Conservation (phyloP, 2,888 invertebrate genomes). For the Nomada ruficornis region DNA sequence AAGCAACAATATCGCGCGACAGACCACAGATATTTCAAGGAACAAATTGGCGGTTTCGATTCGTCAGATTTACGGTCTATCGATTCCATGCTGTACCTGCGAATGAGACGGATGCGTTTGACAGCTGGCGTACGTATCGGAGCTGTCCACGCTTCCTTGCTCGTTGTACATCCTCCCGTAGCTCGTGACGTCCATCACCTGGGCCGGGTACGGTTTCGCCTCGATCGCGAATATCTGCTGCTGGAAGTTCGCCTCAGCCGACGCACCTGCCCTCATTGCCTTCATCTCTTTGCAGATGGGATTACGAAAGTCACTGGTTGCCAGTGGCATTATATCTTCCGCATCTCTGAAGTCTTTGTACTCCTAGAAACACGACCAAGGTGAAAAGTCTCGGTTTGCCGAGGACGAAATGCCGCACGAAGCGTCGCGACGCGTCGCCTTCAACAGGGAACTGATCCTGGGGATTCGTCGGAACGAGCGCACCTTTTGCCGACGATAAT, state of each 20-base stretch:
- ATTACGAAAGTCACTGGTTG: constrained; percentile 93
- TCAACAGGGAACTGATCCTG: constrained; percentile 29
- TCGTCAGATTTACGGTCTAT: neutral
- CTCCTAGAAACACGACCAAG: constrained; percentile 87
- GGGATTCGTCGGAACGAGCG: neutral
- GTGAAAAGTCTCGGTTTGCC: constrained; percentile 58
- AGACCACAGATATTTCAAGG: no score
- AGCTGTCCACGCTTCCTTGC: constrained; percentile 88
- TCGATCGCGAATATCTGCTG: constrained; percentile 46
- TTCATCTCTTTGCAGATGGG: constrained; percentile 93
- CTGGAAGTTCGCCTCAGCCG: constrained; percentile 29
- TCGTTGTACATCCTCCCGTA: constrained; percentile 81
- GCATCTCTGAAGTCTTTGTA: constrained; percentile 96
- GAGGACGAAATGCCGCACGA: constrained; percentile 9
- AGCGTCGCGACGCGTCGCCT: constrained; percentile 37
- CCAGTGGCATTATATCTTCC: constrained; percentile 94
- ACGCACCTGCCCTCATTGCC: constrained; percentile 83
- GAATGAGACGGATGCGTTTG: constrained; percentile 97
- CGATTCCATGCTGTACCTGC: constrained; percentile 84
- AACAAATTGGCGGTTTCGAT: neutral
- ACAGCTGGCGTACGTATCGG: constrained; percentile 98
- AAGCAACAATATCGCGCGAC: no score
- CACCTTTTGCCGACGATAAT: constrained; percentile 6
- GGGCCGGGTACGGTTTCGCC: constrained; percentile 58
- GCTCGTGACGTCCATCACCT: constrained; percentile 68